Base-by-base conservation (phyloP, 2,797 vertebrate species). In the Steatocranus sp. region DNA sequence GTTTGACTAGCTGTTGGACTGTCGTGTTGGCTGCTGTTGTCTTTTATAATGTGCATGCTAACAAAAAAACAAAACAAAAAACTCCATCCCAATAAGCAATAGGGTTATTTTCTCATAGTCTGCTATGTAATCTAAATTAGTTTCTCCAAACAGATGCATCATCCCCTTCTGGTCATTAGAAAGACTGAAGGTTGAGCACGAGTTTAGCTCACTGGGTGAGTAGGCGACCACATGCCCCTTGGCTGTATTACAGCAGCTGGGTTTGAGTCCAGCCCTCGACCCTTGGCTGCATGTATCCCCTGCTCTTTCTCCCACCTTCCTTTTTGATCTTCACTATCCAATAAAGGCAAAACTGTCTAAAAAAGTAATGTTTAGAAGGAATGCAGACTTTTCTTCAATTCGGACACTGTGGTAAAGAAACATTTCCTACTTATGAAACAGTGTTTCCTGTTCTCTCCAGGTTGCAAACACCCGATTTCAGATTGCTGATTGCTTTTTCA, bases 21-120 rank as follows among this genome's bases (percentile, higher is more conserved):
- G 25, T n/a, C 3, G 4, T 30, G 17, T 12, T 73, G 17, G 25
- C 11, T 73, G 41, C 43, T 48, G 23, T 27, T 70, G 38, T 41
- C 20, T 43, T 43, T 46, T 27, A 70, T 30, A 73, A 48, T 1
- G 6, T 73, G 25, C 15, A 46, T 30, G 41, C 23, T 46, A 27
- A 46, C 7, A 73, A 54, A 41, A 14, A 41, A 38, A 4, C 5
- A 25, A 12, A 12, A 23, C 15, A 54, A 36, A 30, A 7, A 4
- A 0, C 0, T 7, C 23, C 66, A 38, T 17, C 20, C 38, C 10
- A 46, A 46, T 30, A 30, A 73, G 11, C 25, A n/a, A 30, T n/a
- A 73, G 0, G 25, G 41, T 73, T n/a, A 30, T 30, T 73, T 73
- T 48, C 0, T 30, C 68, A 48, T 73, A 46, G 41, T 8, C 25